Percentiles rank a stretch among this genome's conserved stretches.
These are phyloP conservation scores for Poicephalus gulielmi DNA, from an alignment of 2,113 vertebrate species.

Conservation along the genomic window DNA sequence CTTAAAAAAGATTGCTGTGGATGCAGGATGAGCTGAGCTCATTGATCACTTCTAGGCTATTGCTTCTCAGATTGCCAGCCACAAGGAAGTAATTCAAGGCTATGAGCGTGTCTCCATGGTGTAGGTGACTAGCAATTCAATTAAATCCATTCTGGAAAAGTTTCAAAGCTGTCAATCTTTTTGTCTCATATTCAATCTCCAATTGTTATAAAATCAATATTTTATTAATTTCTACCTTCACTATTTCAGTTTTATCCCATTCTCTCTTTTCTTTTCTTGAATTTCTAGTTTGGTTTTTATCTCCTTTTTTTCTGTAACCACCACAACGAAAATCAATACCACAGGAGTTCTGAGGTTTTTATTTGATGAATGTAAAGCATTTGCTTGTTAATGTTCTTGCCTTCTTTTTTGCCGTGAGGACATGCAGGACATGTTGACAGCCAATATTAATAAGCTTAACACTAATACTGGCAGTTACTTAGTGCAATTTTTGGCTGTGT, in stretches of 20 bases:
- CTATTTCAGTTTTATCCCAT: background rate
- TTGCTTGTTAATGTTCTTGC: constrained; percentile 35
- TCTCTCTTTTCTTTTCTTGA: background rate
- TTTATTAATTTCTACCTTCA: background rate
- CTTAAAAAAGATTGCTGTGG: background rate
- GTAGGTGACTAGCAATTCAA: background rate
- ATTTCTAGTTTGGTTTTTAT: background rate
- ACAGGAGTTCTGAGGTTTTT: background rate
- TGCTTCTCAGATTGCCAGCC: background rate
- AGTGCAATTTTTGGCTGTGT: constrained; percentile 15
- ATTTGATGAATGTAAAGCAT: constrained; percentile 33
- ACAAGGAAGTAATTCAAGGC: background rate
- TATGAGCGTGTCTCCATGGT: background rate
- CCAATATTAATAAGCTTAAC: constrained; percentile 47
- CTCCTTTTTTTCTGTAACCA: background rate
- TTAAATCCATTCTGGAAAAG: background rate
- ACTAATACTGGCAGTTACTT: constrained; percentile 12
- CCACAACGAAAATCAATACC: background rate
- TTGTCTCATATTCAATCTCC: background rate
- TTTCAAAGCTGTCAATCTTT: background rate
- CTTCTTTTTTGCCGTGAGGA: constrained; percentile 42
- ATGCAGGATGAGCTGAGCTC: background rate
- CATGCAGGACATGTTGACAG: constrained; percentile 8
- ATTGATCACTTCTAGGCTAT: background rate
- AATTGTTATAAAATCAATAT: background rate